Evolutionary conservation across 2,888 invertebrate genomes (phyloP), one percentile per base, ranked within the genome.

Genomic region (Aspidiotus destructor): DNA sequence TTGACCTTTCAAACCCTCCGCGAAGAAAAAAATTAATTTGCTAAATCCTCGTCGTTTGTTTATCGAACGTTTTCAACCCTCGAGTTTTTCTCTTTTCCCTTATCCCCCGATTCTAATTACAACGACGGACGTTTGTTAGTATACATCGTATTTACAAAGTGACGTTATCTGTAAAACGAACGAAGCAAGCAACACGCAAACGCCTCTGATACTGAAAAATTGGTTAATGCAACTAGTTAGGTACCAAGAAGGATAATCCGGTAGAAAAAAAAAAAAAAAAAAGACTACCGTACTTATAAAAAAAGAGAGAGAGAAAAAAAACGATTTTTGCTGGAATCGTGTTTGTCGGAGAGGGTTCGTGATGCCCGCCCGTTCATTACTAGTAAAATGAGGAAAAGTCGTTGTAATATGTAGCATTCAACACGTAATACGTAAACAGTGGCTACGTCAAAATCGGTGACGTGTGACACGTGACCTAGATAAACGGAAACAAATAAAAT

Each of bases 1-100:
- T 28, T 28, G 28, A 28, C 28, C 28, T 28, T 28, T 28, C 28
- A 28, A 28, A 28, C 28, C 28, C 28, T 85, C 48, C 48, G 11
- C 48, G 6, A 48, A 11, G n/a, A 48, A 6, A 48, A 48, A 48
- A 48, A 48, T 48, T 48, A 48, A 48, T 48, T 48, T 48, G 10
- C 48, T 48, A 48, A 48, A 13, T n/a, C 48, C 48, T 11, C 48
- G 11, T 11, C 48, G 11, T 48, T 48, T 48, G 48, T 13, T 3
- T 13, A n/a, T 11, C 48, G 48, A 11, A 13, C 48, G 11, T n/a
- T n/a, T n/a, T 48, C 48, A n/a, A 48, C 28, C 28, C 28, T 28
- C 48, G 6, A 48, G 11, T n/a, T 48, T 48, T 48, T 48, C n/a
- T 48, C 48, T 11, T 28, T 28, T 28, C 5, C 28, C 28, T 28